These are phyloP conservation scores for Dryococelus australis DNA, from an alignment of 2,888 invertebrate genomes.

Conservation along the genomic window DNA sequence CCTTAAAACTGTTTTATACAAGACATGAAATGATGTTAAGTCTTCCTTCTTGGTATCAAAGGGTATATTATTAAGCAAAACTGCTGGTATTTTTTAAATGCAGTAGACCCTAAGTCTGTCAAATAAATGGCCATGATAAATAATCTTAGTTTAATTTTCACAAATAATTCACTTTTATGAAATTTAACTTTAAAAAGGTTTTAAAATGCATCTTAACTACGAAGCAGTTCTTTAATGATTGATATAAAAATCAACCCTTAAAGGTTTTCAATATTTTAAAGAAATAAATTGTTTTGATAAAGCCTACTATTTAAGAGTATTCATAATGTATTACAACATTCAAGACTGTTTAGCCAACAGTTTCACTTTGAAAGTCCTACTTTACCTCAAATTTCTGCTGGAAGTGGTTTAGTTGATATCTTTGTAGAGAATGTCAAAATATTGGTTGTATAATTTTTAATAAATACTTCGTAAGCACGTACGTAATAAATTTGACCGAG, in stretches of 20 bases:
- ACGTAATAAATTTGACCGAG: neutral
- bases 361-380: too few relatives aligned
- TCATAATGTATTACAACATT: neutral
- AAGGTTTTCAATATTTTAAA: neutral
- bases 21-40: neutral
- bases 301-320: neutral
- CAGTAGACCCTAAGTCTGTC: neutral
- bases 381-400: neutral
- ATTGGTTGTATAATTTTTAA: neutral
- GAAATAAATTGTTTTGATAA: neutral
- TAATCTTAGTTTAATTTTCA: too few relatives aligned
- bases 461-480: neutral
- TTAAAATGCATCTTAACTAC: neutral
- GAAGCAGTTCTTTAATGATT: neutral
- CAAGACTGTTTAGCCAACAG: neutral
- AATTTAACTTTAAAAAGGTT: too few relatives aligned
- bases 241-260: neutral
- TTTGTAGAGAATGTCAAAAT: neutral
- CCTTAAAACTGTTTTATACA: neutral
- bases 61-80: neutral
- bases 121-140: neutral
- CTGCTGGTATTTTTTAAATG: neutral
- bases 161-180: too few relatives aligned
- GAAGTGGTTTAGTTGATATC: neutral
- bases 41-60: neutral